These are phyloP conservation scores for Apodemia zela DNA, from an alignment of 2,888 invertebrate genomes.

Conservation along the genomic window DNA sequence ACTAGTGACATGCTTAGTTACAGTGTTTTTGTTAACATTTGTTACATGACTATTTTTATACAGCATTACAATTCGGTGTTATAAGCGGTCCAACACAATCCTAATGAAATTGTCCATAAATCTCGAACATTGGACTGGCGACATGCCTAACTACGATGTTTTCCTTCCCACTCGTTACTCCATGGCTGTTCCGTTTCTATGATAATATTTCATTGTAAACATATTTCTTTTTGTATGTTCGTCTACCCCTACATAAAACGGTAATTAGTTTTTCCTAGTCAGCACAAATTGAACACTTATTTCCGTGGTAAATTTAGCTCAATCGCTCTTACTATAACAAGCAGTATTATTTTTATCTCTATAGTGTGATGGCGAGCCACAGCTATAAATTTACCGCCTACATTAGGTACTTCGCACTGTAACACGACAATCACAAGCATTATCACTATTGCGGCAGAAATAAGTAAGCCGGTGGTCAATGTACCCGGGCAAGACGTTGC, in stretches of 20 bases:
- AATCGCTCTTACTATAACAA: too few relatives aligned
- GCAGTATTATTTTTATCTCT: too few relatives aligned
- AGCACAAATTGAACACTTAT: background rate
- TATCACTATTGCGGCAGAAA: too few relatives aligned
- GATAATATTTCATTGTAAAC: conserved; percentile 24
- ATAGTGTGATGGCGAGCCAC: too few relatives aligned
- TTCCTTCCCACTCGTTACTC: conserved; percentile 36
- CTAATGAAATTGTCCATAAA: conserved; percentile 50
- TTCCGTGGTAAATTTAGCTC: too few relatives aligned
- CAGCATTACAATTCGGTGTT: conserved; percentile 21
- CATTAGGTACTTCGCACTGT: too few relatives aligned
- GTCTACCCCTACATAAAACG: background rate
- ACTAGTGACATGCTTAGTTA: conserved; percentile 38
- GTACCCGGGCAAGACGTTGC: too few relatives aligned
- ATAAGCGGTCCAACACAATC: conserved; percentile 31
- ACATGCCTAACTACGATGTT: conserved; percentile 44
- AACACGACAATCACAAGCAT: too few relatives aligned
- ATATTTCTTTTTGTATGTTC: conserved; percentile 19
- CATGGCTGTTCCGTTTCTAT: conserved; percentile 31
- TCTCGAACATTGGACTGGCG: conserved; percentile 48
- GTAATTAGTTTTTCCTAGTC: background rate
- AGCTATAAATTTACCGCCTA: too few relatives aligned
- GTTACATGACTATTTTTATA: too few relatives aligned
- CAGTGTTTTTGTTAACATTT: too few relatives aligned
- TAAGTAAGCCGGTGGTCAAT: too few relatives aligned